A percentile compares a stretch with the other conserved stretches of the same genome.
Evolutionary conservation across 2,888 invertebrate species (phyloP).

Genomic region (Pedicia rivosa): DNA sequence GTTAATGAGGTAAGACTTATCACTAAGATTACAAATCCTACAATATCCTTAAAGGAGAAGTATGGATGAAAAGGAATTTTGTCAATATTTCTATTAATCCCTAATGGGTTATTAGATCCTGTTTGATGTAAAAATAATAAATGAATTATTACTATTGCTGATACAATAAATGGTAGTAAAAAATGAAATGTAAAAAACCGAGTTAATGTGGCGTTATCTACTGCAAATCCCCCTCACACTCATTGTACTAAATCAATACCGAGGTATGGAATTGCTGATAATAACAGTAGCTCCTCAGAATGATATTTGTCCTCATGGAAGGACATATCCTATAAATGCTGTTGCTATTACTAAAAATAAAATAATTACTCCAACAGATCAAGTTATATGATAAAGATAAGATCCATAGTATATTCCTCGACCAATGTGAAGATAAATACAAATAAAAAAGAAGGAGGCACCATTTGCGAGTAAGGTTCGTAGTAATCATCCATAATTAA

Average conservation of each 20-base stretch:
- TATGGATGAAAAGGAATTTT: constrained; percentile 50
- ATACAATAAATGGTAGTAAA: constrained; percentile 46
- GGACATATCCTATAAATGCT: constrained; percentile 61
- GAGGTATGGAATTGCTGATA: constrained; percentile 51
- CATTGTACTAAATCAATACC: constrained; percentile 42
- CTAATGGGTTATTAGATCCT: constrained; percentile 46
- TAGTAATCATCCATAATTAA: constrained; percentile 43
- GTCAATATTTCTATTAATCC: constrained; percentile 40
- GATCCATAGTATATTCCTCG: constrained; percentile 44
- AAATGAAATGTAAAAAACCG: constrained; percentile 45
- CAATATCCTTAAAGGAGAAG: constrained; percentile 42
- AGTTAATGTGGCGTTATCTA: constrained; percentile 41
- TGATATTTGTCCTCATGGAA: constrained; percentile 69
- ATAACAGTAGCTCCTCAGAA: constrained; percentile 60
- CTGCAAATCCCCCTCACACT: constrained; percentile 56
- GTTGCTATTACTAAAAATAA: constrained; percentile 51
- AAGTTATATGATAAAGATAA: constrained; percentile 37
- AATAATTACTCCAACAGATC: constrained; percentile 47
- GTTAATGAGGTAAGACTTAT: constrained; percentile 34
- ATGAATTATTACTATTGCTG: constrained; percentile 40
- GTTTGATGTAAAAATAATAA: constrained; percentile 44
- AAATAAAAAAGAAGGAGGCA: constrained; percentile 56
- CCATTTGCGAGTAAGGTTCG: constrained; percentile 47
- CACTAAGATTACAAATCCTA: constrained; percentile 38
- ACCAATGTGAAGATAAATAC: constrained; percentile 48